Evolutionary conservation across 2,113 vertebrate species (phyloP), one percentile per base, ranked within the genome.

Genomic region (Callaeas wilsoni): DNA sequence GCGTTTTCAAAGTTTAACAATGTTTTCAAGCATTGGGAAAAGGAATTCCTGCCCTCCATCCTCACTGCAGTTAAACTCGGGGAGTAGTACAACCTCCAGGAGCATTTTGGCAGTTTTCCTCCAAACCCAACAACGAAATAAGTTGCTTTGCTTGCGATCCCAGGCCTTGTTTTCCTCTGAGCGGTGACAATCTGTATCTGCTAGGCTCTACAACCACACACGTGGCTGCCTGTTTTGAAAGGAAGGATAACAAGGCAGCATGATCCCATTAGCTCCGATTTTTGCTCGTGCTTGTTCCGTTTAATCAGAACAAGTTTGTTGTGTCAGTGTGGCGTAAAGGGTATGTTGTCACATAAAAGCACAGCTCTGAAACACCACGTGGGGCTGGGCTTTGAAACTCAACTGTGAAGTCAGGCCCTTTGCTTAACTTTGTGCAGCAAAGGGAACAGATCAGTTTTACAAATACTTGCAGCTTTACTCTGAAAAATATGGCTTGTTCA

Each of bases 21-120:
- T 20, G 25, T 46, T 82, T 69, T 75, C 22, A 42, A 50, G 20
- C 18, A 25, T 3, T 3, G 1, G 32, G 2, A 20, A 60, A 81
- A 71, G 55, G 62, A 82, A 52, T 33, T 44, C 18, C 30, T 30
- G 16, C 16, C 6, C 18, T 63, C 39, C 52, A 13, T 22, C 30
- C 22, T 55, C 46, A 8, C 29, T 10, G 59, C 84, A 63, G 33
- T 3, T 12, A 30, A 87, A 57, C 60, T 47, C 19, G 5, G 69
- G 4, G 11, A 70, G 12, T 4, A 17, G 18, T 0, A 21, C 6
- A 67, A 25, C 33, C 44, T 29, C 6, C 53, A 52, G 0, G 3
- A 80, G n/a, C 18, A 6, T 19, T 32, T 46, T 27, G 47, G 57
- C 16, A 29, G 7, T 41, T 89, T 83, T 80, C 56, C 64, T 69